These are phyloP conservation scores for Oopsacas minuta DNA, from an alignment of 37 sponge, comb jelly and placozoan genomes.

Conservation along the genomic window DNA sequence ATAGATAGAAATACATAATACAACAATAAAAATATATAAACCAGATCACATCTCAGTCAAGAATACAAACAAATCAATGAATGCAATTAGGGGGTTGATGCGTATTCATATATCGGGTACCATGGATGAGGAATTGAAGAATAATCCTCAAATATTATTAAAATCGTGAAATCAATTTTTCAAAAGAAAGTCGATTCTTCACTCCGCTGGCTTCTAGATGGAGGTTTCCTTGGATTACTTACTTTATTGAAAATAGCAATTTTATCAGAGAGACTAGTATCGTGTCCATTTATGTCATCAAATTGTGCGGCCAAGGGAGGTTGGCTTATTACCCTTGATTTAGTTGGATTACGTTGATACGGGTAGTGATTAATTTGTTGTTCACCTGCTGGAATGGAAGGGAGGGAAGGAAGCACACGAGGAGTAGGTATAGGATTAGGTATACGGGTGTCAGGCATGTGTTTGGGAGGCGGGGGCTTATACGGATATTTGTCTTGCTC, in stretches of 20 bases:
- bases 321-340: not conserved
- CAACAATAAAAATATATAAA: not conserved
- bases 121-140: no score
- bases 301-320: not conserved
- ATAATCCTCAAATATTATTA: not conserved
- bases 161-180: not conserved
- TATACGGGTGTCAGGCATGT: not conserved
- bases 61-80: not conserved
- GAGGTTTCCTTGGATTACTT: not conserved
- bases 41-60: not conserved
- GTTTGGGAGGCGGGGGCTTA: not conserved
- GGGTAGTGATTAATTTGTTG: not conserved
- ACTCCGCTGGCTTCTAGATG: not conserved
- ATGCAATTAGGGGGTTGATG: no score
- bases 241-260: slow-evolving; percentile 1
- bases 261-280: not conserved
- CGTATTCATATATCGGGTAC: no score
- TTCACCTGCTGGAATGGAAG: not conserved
- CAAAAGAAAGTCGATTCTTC: slow-evolving; percentile 7
- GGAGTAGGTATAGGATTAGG: not conserved
- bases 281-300: not conserved
- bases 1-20: not conserved
- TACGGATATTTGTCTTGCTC: not conserved
- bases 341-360: not conserved
- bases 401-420: not conserved